phyloP scores from a whole-genome alignment of 1,140 invertebrate species.

The Archegozetes longisetosus region DNA sequence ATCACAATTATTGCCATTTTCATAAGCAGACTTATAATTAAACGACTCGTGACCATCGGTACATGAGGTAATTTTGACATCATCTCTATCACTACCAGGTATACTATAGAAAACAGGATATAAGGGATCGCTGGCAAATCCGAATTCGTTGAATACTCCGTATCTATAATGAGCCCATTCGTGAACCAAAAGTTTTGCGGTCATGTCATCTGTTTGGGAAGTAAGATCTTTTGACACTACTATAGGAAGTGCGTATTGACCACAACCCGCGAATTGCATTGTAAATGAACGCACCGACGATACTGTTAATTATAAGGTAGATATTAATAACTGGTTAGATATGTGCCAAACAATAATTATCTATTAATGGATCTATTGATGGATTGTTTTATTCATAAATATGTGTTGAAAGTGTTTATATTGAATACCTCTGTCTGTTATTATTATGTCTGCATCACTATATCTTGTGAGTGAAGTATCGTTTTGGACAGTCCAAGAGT shows the following conservation, averaged over 20 bases:
- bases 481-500: neutral
- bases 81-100: slow-evolving; percentile 9
- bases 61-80: slow-evolving; percentile 13
- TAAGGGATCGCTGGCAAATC: slow-evolving; percentile 38
- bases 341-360: no score
- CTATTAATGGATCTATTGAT: no score
- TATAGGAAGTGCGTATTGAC: slow-evolving; percentile 2
- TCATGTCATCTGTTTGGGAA: neutral
- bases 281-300: neutral
- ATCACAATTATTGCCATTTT: slow-evolving; percentile 8
- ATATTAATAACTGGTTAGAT: neutral
- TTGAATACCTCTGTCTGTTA: neutral
- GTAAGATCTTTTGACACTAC: neutral
- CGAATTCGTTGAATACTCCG: slow-evolving; percentile 50
- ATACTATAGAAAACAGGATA: slow-evolving; percentile 32
- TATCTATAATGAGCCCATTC: slow-evolving; percentile 50
- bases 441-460: neutral
- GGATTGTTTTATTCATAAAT: no score
- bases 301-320: neutral
- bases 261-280: slow-evolving; percentile 9
- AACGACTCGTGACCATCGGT: slow-evolving; percentile 15
- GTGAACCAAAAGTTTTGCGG: slow-evolving; percentile 37
- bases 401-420: no score
- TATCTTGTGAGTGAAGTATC: neutral
- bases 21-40: slow-evolving; percentile 6